phyloP scores from a whole-genome alignment of 1,140 invertebrate species.

The Macrosteles quadrilineatus region DNA sequence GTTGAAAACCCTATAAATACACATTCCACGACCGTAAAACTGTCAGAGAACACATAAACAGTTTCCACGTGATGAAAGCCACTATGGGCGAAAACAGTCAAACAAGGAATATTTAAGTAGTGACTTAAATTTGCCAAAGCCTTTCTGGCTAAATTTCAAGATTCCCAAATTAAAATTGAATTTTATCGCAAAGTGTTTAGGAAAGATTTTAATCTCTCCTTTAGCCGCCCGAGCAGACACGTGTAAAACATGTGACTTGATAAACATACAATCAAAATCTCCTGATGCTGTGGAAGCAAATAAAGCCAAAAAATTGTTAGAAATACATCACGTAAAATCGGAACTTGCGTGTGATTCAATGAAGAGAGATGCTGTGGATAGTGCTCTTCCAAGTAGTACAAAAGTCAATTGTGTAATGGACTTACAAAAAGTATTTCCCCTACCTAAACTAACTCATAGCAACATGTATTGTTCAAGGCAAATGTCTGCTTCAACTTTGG shows the following conservation, averaged over 20 bases:
- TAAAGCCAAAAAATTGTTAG: conserved; percentile 7
- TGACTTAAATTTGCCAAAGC: background rate
- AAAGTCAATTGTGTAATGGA: conserved; percentile 9
- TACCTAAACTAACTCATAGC: too few relatives aligned
- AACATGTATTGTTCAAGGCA: too few relatives aligned
- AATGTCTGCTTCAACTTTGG: conserved; percentile 35
- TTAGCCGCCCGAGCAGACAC: too few relatives aligned
- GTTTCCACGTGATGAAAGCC: conserved; percentile 12
- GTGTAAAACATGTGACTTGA: conserved; percentile 20
- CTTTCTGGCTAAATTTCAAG: background rate
- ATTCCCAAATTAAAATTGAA: too few relatives aligned
- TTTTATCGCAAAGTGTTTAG: too few relatives aligned
- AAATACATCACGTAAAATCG: too few relatives aligned
- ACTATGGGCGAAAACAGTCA: conserved; percentile 6
- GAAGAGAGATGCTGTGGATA: conserved; percentile 12
- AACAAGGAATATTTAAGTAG: background rate
- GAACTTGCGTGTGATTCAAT: background rate
- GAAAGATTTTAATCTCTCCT: too few relatives aligned
- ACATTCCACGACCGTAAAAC: background rate
- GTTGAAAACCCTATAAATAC: background rate
- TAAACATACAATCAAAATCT: too few relatives aligned
- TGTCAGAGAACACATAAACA: conserved; percentile 9
- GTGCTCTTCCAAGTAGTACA: conserved; percentile 1
- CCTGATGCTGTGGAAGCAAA: too few relatives aligned
- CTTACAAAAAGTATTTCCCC: too few relatives aligned